These are phyloP conservation scores for Tenrec ecaudatus DNA, from an alignment of 2,113 vertebrate species.

Conservation along the genomic window DNA sequence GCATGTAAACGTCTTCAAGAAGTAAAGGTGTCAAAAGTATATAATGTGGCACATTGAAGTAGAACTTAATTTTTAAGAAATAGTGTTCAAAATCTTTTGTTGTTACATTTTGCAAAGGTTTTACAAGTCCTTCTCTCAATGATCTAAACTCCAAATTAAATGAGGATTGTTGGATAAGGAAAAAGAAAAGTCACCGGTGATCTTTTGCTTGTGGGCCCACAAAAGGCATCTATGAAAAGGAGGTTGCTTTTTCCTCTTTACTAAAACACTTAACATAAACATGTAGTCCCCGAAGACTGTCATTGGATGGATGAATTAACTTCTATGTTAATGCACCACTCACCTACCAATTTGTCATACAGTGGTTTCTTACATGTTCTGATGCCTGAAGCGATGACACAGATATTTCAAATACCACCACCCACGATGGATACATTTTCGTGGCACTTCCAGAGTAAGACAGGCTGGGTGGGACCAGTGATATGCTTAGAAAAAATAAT, in stretches of 20 bases:
- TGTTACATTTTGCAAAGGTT: background rate
- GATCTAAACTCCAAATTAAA: background rate
- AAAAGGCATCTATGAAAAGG: accelerated
- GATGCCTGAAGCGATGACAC: background rate
- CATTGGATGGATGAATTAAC: background rate
- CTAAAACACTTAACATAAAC: background rate
- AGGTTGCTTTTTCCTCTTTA: background rate
- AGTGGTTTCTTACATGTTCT: background rate
- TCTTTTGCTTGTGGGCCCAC: background rate
- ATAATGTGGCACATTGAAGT: accelerated
- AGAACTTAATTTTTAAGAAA: background rate
- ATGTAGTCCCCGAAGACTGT: accelerated
- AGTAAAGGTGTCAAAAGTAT: too few species aligned
- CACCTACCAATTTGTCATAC: background rate
- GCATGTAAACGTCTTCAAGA: accelerated
- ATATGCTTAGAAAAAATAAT: too few species aligned
- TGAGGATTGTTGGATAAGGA: accelerated
- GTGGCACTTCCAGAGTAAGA: background rate
- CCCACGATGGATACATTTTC: background rate
- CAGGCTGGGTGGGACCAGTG: too few species aligned
- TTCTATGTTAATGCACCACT: background rate
- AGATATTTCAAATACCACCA: background rate
- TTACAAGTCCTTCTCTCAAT: background rate
- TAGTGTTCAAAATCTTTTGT: accelerated
- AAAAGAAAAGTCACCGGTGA: background rate